phyloP scores from a whole-genome alignment of 1,140 invertebrate species.

The Lethrus apterus region DNA sequence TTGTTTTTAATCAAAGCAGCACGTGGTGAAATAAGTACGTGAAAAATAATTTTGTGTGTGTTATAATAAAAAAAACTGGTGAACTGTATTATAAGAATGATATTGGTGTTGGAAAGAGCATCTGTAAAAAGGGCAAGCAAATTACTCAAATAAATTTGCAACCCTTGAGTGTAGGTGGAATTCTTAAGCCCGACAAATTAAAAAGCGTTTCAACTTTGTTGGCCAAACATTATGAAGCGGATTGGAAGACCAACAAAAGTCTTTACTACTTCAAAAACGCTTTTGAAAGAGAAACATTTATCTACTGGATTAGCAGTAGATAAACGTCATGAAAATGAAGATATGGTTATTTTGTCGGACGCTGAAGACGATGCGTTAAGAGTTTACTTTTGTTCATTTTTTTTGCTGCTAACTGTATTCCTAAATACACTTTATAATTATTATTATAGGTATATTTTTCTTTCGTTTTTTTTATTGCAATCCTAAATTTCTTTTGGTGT shows the following conservation, averaged over 20 bases:
- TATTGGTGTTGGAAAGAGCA: constrained; percentile 1
- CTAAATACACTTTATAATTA: not conserved
- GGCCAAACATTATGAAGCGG: not conserved
- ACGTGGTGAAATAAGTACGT: constrained; percentile 1
- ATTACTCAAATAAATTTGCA: constrained; percentile 3
- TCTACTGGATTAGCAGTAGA: too few relatives aligned
- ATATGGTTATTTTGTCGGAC: too few relatives aligned
- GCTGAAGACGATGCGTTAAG: not conserved
- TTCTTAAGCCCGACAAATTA: constrained; percentile 8
- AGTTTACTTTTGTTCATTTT: not conserved
- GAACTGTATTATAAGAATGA: constrained; percentile 3
- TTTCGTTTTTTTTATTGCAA: constrained; percentile 2
- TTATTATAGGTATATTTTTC: too few relatives aligned
- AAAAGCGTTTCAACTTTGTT: constrained; percentile 2
- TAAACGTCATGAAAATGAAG: too few relatives aligned
- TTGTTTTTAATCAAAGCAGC: too few relatives aligned
- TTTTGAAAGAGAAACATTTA: constrained; percentile 1
- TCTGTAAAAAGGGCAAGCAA: not conserved
- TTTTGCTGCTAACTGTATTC: too few relatives aligned
- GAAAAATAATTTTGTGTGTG: not conserved
- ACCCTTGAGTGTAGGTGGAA: constrained; percentile 12
- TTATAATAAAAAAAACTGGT: not conserved
- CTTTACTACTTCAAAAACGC: not conserved
- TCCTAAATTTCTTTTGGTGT: not conserved
- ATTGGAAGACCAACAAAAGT: not conserved